Conservation (phyloP, 2,113 vertebrate genomes). For the Oryzias woworae region DNA sequence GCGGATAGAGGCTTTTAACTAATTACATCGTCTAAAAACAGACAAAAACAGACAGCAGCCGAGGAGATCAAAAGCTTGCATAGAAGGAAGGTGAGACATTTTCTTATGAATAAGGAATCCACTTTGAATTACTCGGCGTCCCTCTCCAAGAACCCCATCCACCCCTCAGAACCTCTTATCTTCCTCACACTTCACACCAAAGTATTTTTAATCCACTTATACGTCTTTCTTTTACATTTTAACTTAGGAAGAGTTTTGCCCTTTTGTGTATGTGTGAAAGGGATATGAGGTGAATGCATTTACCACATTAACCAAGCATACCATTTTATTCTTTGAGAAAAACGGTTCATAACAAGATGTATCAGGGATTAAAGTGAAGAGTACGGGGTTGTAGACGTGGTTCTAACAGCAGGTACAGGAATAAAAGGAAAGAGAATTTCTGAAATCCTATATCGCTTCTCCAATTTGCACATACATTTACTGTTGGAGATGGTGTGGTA, state of each 20-base stretch:
- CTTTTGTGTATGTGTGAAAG: slow-evolving; percentile 29
- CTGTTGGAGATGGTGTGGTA: background rate
- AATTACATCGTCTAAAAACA: slow-evolving; percentile 56
- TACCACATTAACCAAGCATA: slow-evolving; percentile 34
- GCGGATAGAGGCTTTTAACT: slow-evolving; percentile 56
- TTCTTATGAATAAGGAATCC: slow-evolving; percentile 49
- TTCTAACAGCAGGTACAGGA: too few relatives aligned
- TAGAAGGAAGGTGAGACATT: slow-evolving; percentile 41
- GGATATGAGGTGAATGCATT: slow-evolving; percentile 46
- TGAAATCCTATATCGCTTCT: too few relatives aligned
- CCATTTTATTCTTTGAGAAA: background rate
- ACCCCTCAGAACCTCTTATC: slow-evolving; percentile 42
- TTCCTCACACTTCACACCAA: slow-evolving; percentile 58
- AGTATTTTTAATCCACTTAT: slow-evolving; percentile 69
- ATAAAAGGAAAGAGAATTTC: too few relatives aligned
- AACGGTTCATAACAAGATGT: background rate
- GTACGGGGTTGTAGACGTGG: too few relatives aligned
- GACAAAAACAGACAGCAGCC: slow-evolving; percentile 24
- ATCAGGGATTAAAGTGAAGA: too few relatives aligned
- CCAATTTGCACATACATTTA: too few relatives aligned
- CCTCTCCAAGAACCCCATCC: background rate
- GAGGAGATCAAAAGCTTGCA: slow-evolving; percentile 1
- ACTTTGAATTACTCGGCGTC: slow-evolving; percentile 24
- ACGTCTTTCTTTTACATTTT: slow-evolving; percentile 57
- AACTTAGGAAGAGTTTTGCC: slow-evolving; percentile 47